Conservation (phyloP, 2,797 vertebrate species). For the Darevskia mixta region DNA sequence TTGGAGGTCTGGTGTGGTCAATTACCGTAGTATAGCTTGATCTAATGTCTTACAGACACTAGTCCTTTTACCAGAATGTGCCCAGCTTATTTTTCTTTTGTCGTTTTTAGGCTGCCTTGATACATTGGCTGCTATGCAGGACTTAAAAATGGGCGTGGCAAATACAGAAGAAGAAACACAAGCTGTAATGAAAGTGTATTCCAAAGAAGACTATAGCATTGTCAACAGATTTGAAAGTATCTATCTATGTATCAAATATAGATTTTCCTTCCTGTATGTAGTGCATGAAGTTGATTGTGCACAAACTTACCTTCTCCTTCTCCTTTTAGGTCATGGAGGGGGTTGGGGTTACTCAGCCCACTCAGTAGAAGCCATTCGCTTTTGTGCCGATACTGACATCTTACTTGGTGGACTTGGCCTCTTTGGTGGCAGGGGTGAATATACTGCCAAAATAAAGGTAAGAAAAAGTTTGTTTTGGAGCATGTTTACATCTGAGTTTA, state of each 20-base stretch:
- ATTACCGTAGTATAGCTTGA: background rate
- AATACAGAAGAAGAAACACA: constrained; percentile 97
- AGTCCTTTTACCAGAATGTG: background rate
- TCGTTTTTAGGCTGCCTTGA: constrained; percentile 91
- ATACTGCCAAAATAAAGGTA: constrained; percentile 99
- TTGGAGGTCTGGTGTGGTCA: background rate
- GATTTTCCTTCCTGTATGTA: constrained; percentile 29
- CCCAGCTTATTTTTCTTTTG: background rate
- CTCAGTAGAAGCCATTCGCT: constrained; percentile 98
- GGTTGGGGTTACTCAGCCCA: constrained; percentile 99
- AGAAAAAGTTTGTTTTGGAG: constrained; percentile 20
- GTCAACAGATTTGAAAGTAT: constrained; percentile 99
- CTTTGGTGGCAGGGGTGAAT: constrained; percentile 97
- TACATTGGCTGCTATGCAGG: constrained; percentile 97
- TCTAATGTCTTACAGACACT: constrained; percentile 11
- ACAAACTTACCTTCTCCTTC: constrained; percentile 3
- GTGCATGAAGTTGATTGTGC: background rate
- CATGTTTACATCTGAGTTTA: constrained; percentile 28
- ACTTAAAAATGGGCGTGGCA: constrained; percentile 96
- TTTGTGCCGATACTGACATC: constrained; percentile 96
- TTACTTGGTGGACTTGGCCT: constrained; percentile 95
- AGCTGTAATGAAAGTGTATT: constrained; percentile 98
- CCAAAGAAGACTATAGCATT: constrained; percentile 98
- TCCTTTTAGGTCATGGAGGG: constrained; percentile 92
- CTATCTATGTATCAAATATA: constrained; percentile 83